A percentile compares a stretch with the other conserved stretches of the same genome.
Conservation (phyloP, 2,888 invertebrate species). For the Eupeodes luniger region DNA sequence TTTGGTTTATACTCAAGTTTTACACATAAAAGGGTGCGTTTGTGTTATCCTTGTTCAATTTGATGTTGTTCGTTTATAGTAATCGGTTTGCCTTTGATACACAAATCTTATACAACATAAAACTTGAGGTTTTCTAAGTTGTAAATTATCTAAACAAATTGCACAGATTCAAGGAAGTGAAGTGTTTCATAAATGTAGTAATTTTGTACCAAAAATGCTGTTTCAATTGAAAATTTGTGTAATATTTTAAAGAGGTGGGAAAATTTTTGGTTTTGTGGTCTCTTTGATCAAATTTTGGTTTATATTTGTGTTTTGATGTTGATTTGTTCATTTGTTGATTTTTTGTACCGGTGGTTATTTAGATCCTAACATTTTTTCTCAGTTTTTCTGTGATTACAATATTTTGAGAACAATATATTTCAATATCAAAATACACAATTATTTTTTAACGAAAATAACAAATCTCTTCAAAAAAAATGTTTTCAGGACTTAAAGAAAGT, state of each 20-base stretch:
- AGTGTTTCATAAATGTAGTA: not conserved
- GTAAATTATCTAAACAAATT: conserved; percentile 25
- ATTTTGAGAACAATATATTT: too few relatives aligned
- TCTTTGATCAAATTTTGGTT: not conserved
- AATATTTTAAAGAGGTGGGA: not conserved
- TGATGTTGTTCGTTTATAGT: conserved; percentile 20
- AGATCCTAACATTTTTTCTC: too few relatives aligned
- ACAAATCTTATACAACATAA: conserved; percentile 2
- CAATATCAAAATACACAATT: too few relatives aligned
- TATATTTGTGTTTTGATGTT: not conserved
- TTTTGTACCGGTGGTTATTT: too few relatives aligned
- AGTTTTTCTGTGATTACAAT: too few relatives aligned
- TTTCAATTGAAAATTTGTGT: not conserved
- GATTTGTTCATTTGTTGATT: too few relatives aligned
- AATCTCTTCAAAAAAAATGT: too few relatives aligned
- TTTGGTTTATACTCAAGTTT: not conserved
- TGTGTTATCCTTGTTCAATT: conserved; percentile 24
- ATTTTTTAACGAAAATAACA: too few relatives aligned
- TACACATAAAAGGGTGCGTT: not conserved
- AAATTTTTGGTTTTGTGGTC: not conserved
- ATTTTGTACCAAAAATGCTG: not conserved
- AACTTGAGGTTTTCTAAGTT: not conserved
- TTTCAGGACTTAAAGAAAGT: too few relatives aligned
- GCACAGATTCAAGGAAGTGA: not conserved
- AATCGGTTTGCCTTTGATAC: conserved; percentile 42